Conservation (phyloP, 2,113 vertebrate genomes). For the Protomyctophum bolini region DNA sequence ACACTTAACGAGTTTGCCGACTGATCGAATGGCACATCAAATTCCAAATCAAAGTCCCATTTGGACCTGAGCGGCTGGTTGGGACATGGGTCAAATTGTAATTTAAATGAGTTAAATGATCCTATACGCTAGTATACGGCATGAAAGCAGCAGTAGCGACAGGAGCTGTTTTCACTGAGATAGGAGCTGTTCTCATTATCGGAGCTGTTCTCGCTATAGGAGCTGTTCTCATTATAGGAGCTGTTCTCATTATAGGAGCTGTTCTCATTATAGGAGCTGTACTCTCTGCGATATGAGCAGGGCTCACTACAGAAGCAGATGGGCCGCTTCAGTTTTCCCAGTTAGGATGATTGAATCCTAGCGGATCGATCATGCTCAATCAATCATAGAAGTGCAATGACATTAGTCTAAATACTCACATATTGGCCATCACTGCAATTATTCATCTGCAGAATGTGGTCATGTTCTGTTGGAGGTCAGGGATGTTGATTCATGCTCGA, state of each 20-base stretch:
- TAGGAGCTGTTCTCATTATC: no score
- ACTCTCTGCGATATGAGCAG: background rate
- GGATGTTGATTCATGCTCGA: slow-evolving; percentile 5
- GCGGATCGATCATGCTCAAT: background rate
- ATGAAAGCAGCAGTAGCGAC: no score
- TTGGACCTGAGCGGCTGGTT: background rate
- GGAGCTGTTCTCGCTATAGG: no score
- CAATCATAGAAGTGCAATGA: background rate
- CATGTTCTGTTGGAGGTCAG: slow-evolving; percentile 11
- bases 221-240: no score
- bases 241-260: no score
- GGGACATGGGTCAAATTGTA: background rate
- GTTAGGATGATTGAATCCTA: background rate
- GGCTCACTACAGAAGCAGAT: background rate
- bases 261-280: no score
- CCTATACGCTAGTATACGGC: no score
- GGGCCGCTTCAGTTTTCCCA: no score
- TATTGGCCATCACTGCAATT: slow-evolving; percentile 21
- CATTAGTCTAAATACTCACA: slow-evolving; percentile 7
- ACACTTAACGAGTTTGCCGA: background rate
- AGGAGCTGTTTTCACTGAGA: no score
- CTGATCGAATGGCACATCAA: background rate
- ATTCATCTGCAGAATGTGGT: slow-evolving; percentile 20
- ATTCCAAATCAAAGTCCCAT: background rate
- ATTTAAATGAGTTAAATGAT: background rate